Conservation (phyloP, 2,888 invertebrate genomes). For the Lapara coniferarum region DNA sequence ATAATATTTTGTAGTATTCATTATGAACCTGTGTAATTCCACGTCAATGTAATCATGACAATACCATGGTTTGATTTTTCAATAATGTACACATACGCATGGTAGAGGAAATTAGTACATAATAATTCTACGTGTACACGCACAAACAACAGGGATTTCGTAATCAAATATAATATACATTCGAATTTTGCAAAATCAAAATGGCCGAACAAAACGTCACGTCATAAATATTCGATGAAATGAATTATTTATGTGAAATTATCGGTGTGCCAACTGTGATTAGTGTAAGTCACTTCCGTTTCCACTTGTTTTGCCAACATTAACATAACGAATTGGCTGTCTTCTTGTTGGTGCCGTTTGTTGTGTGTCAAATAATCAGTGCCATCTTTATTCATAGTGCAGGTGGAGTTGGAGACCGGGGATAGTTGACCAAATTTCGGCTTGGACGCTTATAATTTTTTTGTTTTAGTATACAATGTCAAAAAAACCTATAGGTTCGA, state of each 20-base stretch:
- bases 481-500: too few species aligned
- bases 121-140: too few species aligned
- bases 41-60: too few species aligned
- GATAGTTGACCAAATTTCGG: too few species aligned
- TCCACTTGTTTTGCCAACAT: constrained; percentile 24
- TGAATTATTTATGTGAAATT: constrained; percentile 25
- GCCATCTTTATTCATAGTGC: constrained; percentile 3
- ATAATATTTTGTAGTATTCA: too few species aligned
- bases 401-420: too few species aligned
- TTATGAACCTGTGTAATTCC: too few species aligned
- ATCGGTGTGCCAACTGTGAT: constrained; percentile 23
- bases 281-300: constrained; percentile 21
- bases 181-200: not conserved
- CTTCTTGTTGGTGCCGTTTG: not conserved
- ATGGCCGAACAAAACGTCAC: not conserved
- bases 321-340: constrained; percentile 25
- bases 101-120: too few species aligned
- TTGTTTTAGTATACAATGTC: too few species aligned
- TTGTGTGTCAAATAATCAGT: not conserved
- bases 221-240: constrained; percentile 18
- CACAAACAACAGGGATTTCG: not conserved
- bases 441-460: too few species aligned
- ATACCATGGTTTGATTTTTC: too few species aligned
- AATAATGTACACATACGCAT: too few species aligned
- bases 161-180: not conserved